Percentiles rank a stretch among this genome's conserved stretches.
phyloP scores from a whole-genome alignment of 2,797 vertebrate genomes.

The Crocodylus rhombifer region DNA sequence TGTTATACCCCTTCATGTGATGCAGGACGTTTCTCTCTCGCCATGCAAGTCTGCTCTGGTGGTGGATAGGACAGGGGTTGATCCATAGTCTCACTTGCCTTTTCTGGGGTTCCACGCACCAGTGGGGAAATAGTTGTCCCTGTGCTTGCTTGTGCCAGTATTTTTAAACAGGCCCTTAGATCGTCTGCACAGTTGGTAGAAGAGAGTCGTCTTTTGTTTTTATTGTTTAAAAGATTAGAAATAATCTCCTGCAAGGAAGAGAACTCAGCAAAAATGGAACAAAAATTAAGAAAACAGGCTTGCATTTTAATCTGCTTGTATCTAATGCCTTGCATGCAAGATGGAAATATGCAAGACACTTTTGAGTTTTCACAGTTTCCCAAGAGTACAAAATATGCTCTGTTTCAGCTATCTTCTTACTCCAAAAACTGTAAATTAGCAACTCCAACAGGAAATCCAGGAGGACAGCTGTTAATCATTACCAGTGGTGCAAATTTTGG shows the following conservation, averaged over 20 bases:
- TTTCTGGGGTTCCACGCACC: too few relatives aligned
- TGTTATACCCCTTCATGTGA: not conserved
- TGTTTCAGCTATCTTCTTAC: not conserved
- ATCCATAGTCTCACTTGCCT: not conserved
- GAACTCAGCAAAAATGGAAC: not conserved
- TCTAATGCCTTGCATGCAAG: not conserved
- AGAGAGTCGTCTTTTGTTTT: not conserved
- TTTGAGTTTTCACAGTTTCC: not conserved
- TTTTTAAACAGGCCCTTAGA: not conserved
- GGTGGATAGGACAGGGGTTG: not conserved
- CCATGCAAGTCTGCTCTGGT: not conserved
- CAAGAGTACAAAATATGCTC: not conserved
- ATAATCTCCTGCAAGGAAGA: not conserved
- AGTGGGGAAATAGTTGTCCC: not conserved
- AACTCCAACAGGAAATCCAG: too few relatives aligned
- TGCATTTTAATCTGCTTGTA: not conserved
- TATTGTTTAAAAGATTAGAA: not conserved
- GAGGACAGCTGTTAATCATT: not conserved
- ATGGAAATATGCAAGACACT: not conserved
- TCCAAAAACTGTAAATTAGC: not conserved
- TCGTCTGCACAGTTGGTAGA: not conserved
- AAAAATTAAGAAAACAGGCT: not conserved
- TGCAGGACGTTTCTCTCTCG: not conserved
- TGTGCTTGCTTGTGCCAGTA: not conserved
- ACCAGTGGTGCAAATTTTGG: not conserved